Evolutionary conservation across 2,113 vertebrate species (phyloP), one percentile per base, ranked within the genome.

Genomic region (Acrocephalus arundinaceus): DNA sequence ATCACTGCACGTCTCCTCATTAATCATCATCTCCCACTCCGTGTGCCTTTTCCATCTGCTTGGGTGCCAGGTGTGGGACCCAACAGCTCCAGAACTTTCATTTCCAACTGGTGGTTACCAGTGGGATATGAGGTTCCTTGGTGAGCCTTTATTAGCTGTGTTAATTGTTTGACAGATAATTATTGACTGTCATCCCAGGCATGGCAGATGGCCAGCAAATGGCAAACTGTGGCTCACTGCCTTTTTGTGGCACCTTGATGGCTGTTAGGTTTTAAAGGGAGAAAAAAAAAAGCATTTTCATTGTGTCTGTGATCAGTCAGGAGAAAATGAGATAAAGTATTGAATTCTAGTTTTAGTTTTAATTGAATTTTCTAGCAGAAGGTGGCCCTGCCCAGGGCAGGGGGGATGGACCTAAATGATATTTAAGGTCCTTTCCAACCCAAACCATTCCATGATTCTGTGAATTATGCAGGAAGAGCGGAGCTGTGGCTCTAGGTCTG

Each of bases 141-240:
- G 89, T 90, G 94, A 81, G 96, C 97, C 81, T 97, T 97, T 97
- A 97, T 98, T 97, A 97, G 89, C 90, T 95, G 91, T 74, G 94
- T 95, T 98, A 97, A 98, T 98, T 98, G 97, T 95, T 94, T 97
- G 97, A 95, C 97, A 97, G 96, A 90, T 98, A 49, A 3, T 96
- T 97, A 96, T 85, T 96, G 97, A 98, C 88, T 95, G 75, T 61
- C 46, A 51, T 84, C 96, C 94, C 85, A 59, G 82, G 83, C 80
- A 81, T 97, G 97, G 96, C 97, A 98, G 93, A 75, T 98, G 97
- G 95, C 96, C 97, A 97, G 81, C 79, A 94, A 94, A 91, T 94
- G 87, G 82, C 84, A 93, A 93, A 97, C 78, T 87, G 92, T 62
- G 76, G 41, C 78, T 94, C 43, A 7, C 55, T 97, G 66, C 48